Percentiles rank a stretch among this genome's conserved stretches.
Conservation (phyloP, 2,797 vertebrate genomes). For the Girardinus metallicus region DNA sequence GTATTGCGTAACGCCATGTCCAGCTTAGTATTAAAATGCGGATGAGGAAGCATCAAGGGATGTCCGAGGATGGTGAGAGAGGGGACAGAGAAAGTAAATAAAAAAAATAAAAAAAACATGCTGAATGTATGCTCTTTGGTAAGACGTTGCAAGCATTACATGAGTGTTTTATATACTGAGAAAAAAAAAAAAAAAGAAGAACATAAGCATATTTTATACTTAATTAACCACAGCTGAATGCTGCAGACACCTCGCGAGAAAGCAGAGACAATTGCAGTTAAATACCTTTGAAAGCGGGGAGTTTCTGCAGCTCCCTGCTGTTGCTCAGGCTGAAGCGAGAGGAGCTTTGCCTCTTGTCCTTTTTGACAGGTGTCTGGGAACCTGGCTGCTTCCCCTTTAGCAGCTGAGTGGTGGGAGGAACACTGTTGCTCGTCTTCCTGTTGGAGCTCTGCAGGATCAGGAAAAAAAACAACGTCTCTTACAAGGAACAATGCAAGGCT, state of each 20-base stretch:
- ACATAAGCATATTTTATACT: not conserved
- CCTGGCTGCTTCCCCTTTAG: slow-evolving; percentile 92
- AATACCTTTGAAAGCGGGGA: slow-evolving; percentile 92
- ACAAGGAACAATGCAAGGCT: not conserved
- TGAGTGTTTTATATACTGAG: not conserved
- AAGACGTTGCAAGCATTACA: slow-evolving; percentile 19
- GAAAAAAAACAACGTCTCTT: slow-evolving; percentile 39
- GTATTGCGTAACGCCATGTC: slow-evolving; percentile 66
- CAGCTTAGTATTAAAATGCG: slow-evolving; percentile 55
- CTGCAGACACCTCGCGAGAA: not conserved
- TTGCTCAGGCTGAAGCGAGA: slow-evolving; percentile 93
- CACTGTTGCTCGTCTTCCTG: slow-evolving; percentile 87
- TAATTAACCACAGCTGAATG: no score
- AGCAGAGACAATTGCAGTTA: not conserved
- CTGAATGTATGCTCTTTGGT: not conserved
- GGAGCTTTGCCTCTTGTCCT: slow-evolving; percentile 94
- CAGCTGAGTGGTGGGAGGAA: slow-evolving; percentile 86
- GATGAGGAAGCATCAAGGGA: slow-evolving; percentile 34
- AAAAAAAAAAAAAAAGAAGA: not conserved
- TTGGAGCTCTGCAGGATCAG: slow-evolving; percentile 82
- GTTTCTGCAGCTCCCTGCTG: slow-evolving; percentile 96
- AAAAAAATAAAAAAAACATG: not conserved
- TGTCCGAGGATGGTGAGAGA: slow-evolving; percentile 1
- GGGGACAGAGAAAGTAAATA: slow-evolving; percentile 12
- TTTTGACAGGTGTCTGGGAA: slow-evolving; percentile 88